Evolutionary conservation across 2,113 vertebrate genomes (phyloP).

Genomic region (Heterotis niloticus): DNA sequence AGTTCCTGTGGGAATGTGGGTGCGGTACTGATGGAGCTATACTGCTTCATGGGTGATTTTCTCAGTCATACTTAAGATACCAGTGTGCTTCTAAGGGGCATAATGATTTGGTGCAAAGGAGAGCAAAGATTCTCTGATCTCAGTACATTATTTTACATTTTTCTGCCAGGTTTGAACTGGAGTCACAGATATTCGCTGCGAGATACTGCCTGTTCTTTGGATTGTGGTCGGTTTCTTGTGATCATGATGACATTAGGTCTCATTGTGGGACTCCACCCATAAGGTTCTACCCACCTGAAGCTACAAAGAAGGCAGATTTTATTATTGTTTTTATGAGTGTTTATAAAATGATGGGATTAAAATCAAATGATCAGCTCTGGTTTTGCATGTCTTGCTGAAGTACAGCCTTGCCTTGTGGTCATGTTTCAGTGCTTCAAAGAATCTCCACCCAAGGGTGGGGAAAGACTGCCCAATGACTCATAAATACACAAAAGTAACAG

Average conservation of each 20-base stretch:
- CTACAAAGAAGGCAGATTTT: constrained; percentile 1
- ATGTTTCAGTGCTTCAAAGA: constrained; percentile 23
- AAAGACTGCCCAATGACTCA: constrained; percentile 5
- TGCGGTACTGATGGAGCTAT: no score
- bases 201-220: no score
- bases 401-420: constrained; percentile 23
- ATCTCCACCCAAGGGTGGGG: background rate
- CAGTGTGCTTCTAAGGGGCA: no score
- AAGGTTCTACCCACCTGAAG: background rate
- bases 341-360: background rate
- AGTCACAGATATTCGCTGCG: no score
- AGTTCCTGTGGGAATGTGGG: no score
- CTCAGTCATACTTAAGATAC: no score
- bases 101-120: no score
- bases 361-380: background rate
- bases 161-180: no score
- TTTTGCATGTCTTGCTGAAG: constrained; percentile 1
- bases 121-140: no score
- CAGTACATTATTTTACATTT: no score
- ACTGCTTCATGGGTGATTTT: no score
- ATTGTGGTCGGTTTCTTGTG: no score
- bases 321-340: background rate
- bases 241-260: background rate
- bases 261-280: background rate
- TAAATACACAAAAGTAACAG: background rate